A percentile compares a stretch with the other conserved stretches of the same genome.
phyloP scores from a whole-genome alignment of 2,888 invertebrate genomes.

The Polyommatus iphigenia region DNA sequence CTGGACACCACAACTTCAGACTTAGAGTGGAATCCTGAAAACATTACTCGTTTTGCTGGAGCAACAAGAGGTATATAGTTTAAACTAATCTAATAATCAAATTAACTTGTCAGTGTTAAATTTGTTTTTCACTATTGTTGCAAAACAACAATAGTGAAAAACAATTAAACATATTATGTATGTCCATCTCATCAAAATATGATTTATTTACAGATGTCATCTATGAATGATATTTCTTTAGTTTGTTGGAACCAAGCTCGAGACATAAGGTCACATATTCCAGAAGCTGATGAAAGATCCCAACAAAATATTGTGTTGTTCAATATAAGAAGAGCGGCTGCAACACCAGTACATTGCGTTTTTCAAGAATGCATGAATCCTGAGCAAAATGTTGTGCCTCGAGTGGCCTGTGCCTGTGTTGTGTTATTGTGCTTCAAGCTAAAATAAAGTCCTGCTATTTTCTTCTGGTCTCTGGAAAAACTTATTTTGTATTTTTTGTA shows the following conservation, averaged over 20 bases:
- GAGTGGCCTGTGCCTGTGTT: too few species aligned
- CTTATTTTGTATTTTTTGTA: neutral
- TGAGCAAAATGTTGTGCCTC: neutral
- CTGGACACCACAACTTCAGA: too few species aligned
- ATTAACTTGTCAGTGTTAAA: too few species aligned
- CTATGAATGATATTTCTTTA: neutral
- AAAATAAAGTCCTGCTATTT: slow-evolving; percentile 35
- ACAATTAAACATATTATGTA: neutral
- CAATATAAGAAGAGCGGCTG: slow-evolving; percentile 3
- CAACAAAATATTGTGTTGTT: neutral
- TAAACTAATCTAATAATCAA: too few species aligned
- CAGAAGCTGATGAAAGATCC: neutral
- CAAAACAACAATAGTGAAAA: too few species aligned
- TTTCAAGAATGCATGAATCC: neutral
- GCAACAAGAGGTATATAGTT: neutral
- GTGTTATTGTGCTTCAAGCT: neutral
- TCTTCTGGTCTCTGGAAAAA: slow-evolving; percentile 35
- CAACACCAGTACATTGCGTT: neutral
- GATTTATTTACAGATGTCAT: neutral
- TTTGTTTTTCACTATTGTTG: too few species aligned
- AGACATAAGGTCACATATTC: neutral
- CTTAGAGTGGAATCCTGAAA: too few species aligned
- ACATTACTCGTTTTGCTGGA: neutral
- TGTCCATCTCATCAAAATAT: neutral
- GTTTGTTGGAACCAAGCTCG: neutral